Base-by-base conservation (phyloP, 2,888 invertebrate genomes). In the Polietes domitor region DNA sequence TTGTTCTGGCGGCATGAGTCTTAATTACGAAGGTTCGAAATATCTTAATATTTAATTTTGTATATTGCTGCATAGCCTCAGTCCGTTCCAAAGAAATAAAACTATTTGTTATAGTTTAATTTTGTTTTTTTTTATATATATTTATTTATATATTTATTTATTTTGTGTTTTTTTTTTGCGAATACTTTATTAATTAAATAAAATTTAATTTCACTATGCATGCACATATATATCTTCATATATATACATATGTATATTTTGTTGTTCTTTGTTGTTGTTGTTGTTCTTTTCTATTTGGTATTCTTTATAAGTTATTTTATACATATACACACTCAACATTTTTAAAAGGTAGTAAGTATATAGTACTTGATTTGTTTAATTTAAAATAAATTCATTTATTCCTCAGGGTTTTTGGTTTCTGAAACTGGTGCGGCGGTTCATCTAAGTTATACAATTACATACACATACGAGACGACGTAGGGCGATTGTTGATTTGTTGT, bases 121-220 rank as follows among this genome's bases (percentile, higher is more conserved):
- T 65, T 53, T 75, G 28, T 75, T 28, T 75, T 63, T n/a, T 7
- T 73, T 47, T 75, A 63, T 75, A 55, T 76, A 61, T 74, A 74
- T 24, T 32, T 37, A 55, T 74, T 68, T 82, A 19, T 76, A 74
- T 76, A 37, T 75, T 76, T 79, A 73, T 78, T 78, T 84, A 78
- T 77, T 80, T 76, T 77, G 74, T 81, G 77, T 65, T 76, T 84
- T 80, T 80, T 28, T 78, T 77, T 77, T 83, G 78, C 78, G 53
- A 84, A 84, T 84, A 84, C 84, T 84, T 80, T 84, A 73, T 73
- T 81, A 84, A 73, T 73, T 81, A 84, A 84, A 81, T 81, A 78
- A 79, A 84, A 70, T 79, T 73, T 81, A 81, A 84, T 81, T 84
- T 79, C 68, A 79, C 84, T 84, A 81, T 78, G 72, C 73, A 81